Base-by-base conservation (phyloP, 2,797 vertebrate species). In the Myripristis jacobus region DNA sequence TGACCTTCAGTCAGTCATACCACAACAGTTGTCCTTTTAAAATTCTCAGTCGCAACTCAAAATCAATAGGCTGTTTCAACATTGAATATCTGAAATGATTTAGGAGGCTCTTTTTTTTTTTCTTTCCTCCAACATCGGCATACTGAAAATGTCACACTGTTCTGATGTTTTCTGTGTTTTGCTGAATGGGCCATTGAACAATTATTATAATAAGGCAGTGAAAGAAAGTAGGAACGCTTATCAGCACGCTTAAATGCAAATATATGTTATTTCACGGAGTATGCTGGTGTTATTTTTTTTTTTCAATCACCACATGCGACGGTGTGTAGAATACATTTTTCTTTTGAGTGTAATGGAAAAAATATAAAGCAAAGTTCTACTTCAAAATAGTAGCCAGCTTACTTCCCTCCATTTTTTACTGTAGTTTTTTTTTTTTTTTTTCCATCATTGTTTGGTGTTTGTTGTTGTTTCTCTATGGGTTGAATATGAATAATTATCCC, bases 51-150 rank as follows among this genome's bases (percentile, higher is more conserved):
- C 56, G 62, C 50, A 48, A 31, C 52, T 69, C 71, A 13, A 46
- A 80, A 88, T 89, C 87, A 73, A 88, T 84, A 79, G 8, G 1
- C 52, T 63, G 56, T 69, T 75, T 77, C 57, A 53, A 67, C 68
- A 72, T 80, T 55, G n/a, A 73, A 69, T 60, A 62, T 61, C 73
- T 65, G 19, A 76, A 75, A 83, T 70, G 34, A 59, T 87, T 79
- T 68, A 72, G 51, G 72, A 63, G 71, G 75, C 73, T 60, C n/a
- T n/a, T n/a, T n/a, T n/a, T n/a, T n/a, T n/a, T n/a, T n/a, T n/a
- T n/a, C n/a, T 84, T 79, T 66, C 52, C 22, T 51, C 21, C 60
- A 54, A 18, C 65, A 68, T 80, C 79, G 82, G 80, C 78, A 75
- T 77, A 73, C 74, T 80, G 56, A 76, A 83, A 86, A 82, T 80